phyloP scores from a whole-genome alignment of 2,113 vertebrate species.

The Danio rerio region GRCz12tu NC_133178.1:22098501-22099000 shows the following conservation, averaged over 20 bases:
- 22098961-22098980: too few species aligned
- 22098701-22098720: not conserved
- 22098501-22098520: too few species aligned
- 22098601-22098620: not conserved
- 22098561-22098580: not conserved
- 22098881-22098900: not conserved
- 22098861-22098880: not conserved
- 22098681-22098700: not conserved
- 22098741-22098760: not conserved
- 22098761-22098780: not conserved
- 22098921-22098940: too few species aligned
- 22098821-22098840: conserved; percentile 11
- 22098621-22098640: not conserved
- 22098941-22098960: too few species aligned
- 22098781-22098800: conserved; percentile 4
- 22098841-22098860: conserved; percentile 21
- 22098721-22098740: not conserved
- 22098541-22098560: too few species aligned
- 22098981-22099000: too few species aligned
- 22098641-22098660: not conserved
- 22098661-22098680: not conserved
- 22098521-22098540: too few species aligned
- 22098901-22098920: not conserved
- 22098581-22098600: not conserved
- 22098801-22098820: not conserved